These are phyloP conservation scores for Phymorhynchus buccinoides DNA, from an alignment of 1,140 invertebrate species.

Conservation along the genomic window DNA sequence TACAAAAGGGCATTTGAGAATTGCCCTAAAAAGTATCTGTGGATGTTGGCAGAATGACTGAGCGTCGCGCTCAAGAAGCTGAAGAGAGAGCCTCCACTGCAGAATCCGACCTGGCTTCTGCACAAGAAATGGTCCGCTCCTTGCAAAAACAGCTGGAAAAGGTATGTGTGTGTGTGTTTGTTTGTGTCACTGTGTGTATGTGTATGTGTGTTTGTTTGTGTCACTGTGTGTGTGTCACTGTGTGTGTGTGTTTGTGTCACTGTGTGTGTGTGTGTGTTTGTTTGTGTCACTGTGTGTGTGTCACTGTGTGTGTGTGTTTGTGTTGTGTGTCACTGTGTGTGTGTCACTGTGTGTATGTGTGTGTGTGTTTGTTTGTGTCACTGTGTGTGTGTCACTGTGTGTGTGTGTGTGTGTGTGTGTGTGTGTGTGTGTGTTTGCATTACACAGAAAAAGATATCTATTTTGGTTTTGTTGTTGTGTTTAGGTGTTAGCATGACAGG, in stretches of 20 bases:
- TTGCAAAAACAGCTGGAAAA: slow-evolving; percentile 60
- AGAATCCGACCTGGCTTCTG: slow-evolving; percentile 57
- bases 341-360: not conserved
- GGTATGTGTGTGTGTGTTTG: not conserved
- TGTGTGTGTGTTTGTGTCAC: not conserved
- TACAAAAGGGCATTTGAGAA: not conserved
- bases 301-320: not conserved
- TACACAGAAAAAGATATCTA: no score
- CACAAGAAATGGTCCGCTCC: slow-evolving; percentile 61
- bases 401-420: no score
- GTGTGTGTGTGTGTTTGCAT: no score
- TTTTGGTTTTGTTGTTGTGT: no score
- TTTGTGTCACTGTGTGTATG: no score
- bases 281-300: not conserved
- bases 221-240: not conserved
- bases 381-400: no score
- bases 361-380: no score
- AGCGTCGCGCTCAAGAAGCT: slow-evolving; percentile 65
- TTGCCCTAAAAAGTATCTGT: no score
- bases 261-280: not conserved
- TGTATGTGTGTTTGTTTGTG: no score
- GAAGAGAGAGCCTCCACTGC: slow-evolving; percentile 60
- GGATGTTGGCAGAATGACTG: slow-evolving; percentile 58
- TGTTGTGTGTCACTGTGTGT: no score
- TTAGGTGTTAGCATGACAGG: no score